Evolutionary conservation across 2,113 vertebrate species (phyloP), one percentile per base, ranked within the genome.

Genomic region (Apodemus sylvaticus): DNA sequence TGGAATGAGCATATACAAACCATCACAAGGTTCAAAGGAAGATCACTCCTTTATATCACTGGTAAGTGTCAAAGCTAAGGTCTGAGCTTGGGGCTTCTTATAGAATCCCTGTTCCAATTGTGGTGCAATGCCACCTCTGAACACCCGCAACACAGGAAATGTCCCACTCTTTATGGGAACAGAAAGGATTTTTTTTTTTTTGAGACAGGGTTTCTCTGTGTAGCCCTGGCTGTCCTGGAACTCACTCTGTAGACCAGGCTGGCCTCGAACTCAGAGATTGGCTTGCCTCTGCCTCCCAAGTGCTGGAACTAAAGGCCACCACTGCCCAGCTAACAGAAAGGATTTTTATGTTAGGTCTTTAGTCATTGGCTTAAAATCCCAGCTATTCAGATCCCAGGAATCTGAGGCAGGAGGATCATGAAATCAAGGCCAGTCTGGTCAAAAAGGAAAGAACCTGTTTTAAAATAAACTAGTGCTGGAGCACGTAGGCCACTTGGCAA

Each of bases 101-200:
- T 51, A 76, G 22, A 36, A 45, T 20, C 24, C 42, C 48, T 10
- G 42, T 19, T 58, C 70, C 70, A 36, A 39, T 34, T 48, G 70
- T 2, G 1, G 11, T 7, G 5, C 24, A 73, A 34, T 5, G 26
- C 74, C 2, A 9, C 53, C 36, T 24, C 14, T 8, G 16, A 0
- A 29, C 45, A 31, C 26, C 11, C n/a, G 0, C 2, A 53, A 34
- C 13, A 1, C 1, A 9, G 12, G 17, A 53, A 77, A 89, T 19
- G 34, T 20, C n/a, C 31, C n/a, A 2, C 62, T 64, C 53, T 12
- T 58, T 62, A 71, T 20, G 79, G 31, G 31, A 36, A 55, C 22
- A 58, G 31, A 39, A 87, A 31, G 42, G 20, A 68, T 48, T 34
- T 48, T 68, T n/a, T n/a, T n/a, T n/a, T n/a, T n/a, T n/a, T n/a